These are phyloP conservation scores for Melolontha melolontha DNA, from an alignment of 2,888 invertebrate genomes.

Conservation along the genomic window DNA sequence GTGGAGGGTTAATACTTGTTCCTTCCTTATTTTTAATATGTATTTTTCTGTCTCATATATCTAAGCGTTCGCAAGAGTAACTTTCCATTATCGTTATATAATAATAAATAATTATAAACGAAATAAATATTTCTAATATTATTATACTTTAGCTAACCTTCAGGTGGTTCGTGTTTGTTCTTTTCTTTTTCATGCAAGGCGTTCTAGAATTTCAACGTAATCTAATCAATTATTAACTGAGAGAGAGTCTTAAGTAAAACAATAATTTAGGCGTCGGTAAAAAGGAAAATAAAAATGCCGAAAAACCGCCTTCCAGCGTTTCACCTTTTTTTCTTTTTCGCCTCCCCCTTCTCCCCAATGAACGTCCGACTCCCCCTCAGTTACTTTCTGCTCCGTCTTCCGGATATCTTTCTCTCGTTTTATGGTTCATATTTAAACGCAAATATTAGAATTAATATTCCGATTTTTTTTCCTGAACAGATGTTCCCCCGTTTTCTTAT, in stretches of 20 bases:
- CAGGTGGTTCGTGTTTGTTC: too few relatives aligned
- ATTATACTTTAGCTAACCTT: too few relatives aligned
- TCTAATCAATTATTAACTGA: constrained; percentile 65
- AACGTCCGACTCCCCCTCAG: constrained; percentile 18
- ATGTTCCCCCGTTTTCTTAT: constrained; percentile 57
- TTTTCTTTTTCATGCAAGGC: not conserved
- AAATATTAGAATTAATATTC: constrained; percentile 62
- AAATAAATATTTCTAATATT: too few relatives aligned
- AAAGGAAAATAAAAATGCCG: constrained; percentile 62
- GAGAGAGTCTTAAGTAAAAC: constrained; percentile 64
- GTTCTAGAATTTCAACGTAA: constrained; percentile 52
- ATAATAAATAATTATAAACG: too few relatives aligned
- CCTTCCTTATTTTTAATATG: too few relatives aligned
- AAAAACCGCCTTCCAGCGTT: constrained; percentile 31
- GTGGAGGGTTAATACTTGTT: too few relatives aligned
- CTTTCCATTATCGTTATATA: too few relatives aligned
- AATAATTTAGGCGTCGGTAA: constrained; percentile 64
- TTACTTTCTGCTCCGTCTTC: constrained; percentile 50
- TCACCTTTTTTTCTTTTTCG: not conserved
- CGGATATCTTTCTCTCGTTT: constrained; percentile 44
- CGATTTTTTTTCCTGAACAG: constrained; percentile 59
- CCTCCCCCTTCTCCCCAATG: not conserved
- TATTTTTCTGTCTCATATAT: too few relatives aligned
- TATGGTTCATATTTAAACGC: constrained; percentile 58
- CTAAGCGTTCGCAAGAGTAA: too few relatives aligned